Evolutionary conservation across 2,113 vertebrate genomes (phyloP).

Genomic region (Aphyosemion australe): DNA sequence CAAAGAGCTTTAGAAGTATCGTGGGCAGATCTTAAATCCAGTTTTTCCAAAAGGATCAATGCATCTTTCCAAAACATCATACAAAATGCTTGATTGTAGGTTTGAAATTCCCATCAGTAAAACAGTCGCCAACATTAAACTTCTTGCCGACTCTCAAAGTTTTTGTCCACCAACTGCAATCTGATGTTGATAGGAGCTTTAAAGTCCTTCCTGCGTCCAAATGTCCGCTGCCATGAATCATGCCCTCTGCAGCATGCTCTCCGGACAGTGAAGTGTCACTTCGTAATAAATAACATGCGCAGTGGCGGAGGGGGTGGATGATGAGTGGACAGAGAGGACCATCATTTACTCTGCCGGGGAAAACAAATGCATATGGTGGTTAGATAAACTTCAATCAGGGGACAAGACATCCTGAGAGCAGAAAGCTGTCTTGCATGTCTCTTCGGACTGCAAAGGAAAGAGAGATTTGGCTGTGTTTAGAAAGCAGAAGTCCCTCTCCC

Average conservation of each 20-base stretch:
- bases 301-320: constrained; percentile 55
- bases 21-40: neutral
- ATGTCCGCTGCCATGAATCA: constrained; percentile 60
- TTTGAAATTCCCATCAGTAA: constrained; percentile 40
- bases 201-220: constrained; percentile 69
- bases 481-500: constrained; percentile 56
- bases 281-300: constrained; percentile 71
- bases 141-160: constrained; percentile 33
- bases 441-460: constrained; percentile 67
- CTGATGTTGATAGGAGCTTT: constrained; percentile 67
- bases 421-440: constrained; percentile 64
- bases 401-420: constrained; percentile 58
- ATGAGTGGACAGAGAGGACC: constrained; percentile 63
- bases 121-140: constrained; percentile 39
- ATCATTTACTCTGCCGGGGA: constrained; percentile 67
- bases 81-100: constrained; percentile 11
- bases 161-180: constrained; percentile 46
- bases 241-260: constrained; percentile 53
- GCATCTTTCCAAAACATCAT: neutral
- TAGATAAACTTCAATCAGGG: constrained; percentile 78
- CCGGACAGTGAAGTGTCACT: constrained; percentile 68
- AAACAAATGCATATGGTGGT: constrained; percentile 72
- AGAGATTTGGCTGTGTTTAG: constrained; percentile 73
- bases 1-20: neutral
- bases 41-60: neutral